Evolutionary conservation across 1,140 invertebrate genomes (phyloP).

Genomic region (Nephotettix cincticeps): DNA sequence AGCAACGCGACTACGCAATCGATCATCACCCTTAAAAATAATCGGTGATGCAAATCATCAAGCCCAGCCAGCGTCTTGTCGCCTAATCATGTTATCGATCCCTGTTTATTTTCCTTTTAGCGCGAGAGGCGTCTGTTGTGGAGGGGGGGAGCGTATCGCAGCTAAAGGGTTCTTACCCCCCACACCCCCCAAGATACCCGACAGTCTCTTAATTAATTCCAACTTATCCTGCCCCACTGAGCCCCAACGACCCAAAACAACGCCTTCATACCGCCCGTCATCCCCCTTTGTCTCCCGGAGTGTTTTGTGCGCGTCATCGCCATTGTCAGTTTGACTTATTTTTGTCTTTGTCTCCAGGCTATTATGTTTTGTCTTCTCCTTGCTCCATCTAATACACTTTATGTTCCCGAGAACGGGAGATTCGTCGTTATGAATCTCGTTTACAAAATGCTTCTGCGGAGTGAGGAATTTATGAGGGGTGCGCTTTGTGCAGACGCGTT

Average conservation of each 20-base stretch:
- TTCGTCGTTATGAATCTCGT: no score
- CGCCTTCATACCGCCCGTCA: neutral
- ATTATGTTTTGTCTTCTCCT: neutral
- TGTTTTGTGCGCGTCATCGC: neutral
- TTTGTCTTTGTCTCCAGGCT: neutral
- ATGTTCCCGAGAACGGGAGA: neutral
- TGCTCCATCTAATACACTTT: neutral
- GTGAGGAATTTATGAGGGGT: no score
- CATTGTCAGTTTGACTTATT: conserved; percentile 20
- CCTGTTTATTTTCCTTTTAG: conserved; percentile 10
- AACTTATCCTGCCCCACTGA: conserved; percentile 12
- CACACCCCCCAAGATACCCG: neutral
- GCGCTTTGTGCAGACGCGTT: no score
- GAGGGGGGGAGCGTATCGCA: neutral
- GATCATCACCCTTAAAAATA: no score
- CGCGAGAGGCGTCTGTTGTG: neutral
- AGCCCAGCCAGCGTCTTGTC: no score
- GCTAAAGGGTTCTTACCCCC: conserved; percentile 15
- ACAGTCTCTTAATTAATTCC: conserved; percentile 19
- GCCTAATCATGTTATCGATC: conserved; percentile 4
- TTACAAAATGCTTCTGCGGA: no score
- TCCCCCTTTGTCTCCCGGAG: neutral
- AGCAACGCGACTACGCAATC: no score
- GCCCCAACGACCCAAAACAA: conserved; percentile 5
- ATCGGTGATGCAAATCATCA: no score